phyloP scores from a whole-genome alignment of 2,888 invertebrate genomes.

The Elegia similella region DNA sequence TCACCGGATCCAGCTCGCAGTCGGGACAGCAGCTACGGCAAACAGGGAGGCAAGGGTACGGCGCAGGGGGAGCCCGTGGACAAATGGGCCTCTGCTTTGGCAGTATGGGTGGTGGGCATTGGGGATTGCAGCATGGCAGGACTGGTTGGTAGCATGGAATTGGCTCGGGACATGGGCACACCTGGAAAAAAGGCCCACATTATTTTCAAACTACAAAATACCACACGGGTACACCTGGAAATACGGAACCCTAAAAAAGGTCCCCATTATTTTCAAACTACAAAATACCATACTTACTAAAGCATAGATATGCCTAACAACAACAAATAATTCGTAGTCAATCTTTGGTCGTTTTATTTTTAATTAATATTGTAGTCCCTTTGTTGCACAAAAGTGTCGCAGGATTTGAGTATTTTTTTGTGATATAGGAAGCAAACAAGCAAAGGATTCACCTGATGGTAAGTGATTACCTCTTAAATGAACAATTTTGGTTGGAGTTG shows the following conservation, averaged over 20 bases:
- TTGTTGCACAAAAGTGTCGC: too few species aligned
- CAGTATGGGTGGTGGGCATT: slow-evolving; percentile 77
- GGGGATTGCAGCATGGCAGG: slow-evolving; percentile 70
- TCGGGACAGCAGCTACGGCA: slow-evolving; percentile 67
- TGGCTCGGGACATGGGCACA: slow-evolving; percentile 65
- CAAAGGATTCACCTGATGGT: too few species aligned
- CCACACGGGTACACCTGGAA: slow-evolving; percentile 45
- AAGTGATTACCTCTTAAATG: too few species aligned
- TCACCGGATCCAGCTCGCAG: slow-evolving; percentile 78
- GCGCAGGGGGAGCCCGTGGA: slow-evolving; percentile 64
- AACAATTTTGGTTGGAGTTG: too few species aligned
- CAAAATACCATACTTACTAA: background rate
- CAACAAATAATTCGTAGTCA: too few species aligned
- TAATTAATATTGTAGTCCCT: too few species aligned
- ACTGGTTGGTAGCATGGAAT: slow-evolving; percentile 68
- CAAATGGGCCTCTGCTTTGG: slow-evolving; percentile 74
- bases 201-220: background rate
- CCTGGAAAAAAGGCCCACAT: slow-evolving; percentile 40
- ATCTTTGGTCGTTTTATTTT: too few species aligned
- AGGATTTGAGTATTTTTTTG: too few species aligned
- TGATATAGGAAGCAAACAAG: too few species aligned
- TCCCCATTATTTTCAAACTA: background rate
- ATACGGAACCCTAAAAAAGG: too few species aligned
- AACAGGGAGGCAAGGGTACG: slow-evolving; percentile 74
- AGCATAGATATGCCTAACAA: too few species aligned